phyloP scores from a whole-genome alignment of 2,888 invertebrate species.

The Eumacrocentrus americanus region DNA sequence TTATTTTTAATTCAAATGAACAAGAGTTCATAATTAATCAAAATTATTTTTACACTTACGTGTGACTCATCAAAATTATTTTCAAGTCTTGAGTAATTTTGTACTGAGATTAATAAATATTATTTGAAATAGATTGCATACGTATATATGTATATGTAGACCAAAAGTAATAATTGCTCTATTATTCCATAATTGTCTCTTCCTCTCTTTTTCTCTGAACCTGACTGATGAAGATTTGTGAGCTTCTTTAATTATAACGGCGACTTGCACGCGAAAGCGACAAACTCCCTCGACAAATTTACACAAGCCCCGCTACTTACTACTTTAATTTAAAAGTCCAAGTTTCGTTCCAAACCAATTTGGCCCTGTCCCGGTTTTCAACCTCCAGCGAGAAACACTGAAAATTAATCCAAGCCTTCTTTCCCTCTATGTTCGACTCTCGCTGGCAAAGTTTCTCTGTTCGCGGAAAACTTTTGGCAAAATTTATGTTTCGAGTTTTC shows the following conservation, averaged over 20 bases:
- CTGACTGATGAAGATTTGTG: slow-evolving; percentile 5
- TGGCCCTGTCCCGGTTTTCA: slow-evolving; percentile 9
- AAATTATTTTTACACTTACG: too few relatives aligned
- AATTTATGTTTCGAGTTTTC: slow-evolving; percentile 39
- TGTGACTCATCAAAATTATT: too few relatives aligned
- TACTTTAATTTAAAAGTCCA: slow-evolving; percentile 31
- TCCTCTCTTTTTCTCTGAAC: too few relatives aligned
- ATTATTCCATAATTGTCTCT: too few relatives aligned
- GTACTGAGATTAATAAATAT: background rate
- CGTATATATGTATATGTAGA: too few relatives aligned
- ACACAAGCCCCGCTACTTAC: slow-evolving; percentile 16
- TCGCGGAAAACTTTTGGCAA: slow-evolving; percentile 11
- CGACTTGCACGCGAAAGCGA: background rate
- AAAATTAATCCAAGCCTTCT: slow-evolving; percentile 33
- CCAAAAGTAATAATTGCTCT: too few relatives aligned
- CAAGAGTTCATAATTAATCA: background rate
- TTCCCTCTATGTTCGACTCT: slow-evolving; percentile 16
- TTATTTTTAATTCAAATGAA: background rate
- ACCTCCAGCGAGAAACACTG: slow-evolving; percentile 28
- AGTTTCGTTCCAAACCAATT: slow-evolving; percentile 22
- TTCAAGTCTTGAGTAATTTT: too few relatives aligned
- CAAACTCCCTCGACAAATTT: slow-evolving; percentile 19
- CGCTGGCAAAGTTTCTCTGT: slow-evolving; percentile 3
- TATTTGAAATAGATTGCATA: too few relatives aligned
- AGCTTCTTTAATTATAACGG: slow-evolving; percentile 7